Evolutionary conservation across 2,797 vertebrate species (phyloP), one percentile per base, ranked within the genome.

Genomic region (Pteronotus mesoamericanus): DNA sequence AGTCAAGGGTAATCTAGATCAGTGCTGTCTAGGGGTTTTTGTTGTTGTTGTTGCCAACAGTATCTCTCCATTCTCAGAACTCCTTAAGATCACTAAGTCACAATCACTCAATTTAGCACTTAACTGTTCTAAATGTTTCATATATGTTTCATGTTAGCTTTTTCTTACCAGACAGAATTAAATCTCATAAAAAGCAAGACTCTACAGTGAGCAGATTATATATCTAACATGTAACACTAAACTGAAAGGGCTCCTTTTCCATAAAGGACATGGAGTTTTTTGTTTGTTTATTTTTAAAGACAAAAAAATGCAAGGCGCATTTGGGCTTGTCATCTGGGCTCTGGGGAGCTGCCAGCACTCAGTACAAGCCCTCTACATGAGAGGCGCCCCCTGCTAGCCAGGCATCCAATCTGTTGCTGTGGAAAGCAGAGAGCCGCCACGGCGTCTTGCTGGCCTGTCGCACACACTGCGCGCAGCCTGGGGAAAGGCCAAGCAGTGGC

Each of bases 381-480:
- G 32, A 55, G 29, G 80, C 4, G 29, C 10, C 6, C 57, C 11
- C 11, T 37, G 5, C 29, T 2, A 3, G n/a, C 42, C 5, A 5
- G 19, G 42, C 44, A 2, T 2, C 4, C 19, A 6, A 15, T 6
- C 32, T n/a, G 57, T 12, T 10, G 57, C 80, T 18, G 0, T 5
- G 21, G 42, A 6, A 15, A 37, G 44, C 44, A 16, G 59, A 2
- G 42, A 32, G 59, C 79, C 9, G 80, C 44, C 9, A 8, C 1
- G 74, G 3, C 7, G 9, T 4, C 22, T 2, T 8, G 34, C 0
- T 26, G 34, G 6, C 37, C 22, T 3, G 77, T 5, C 29, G 2
- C 16, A 15, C 12, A 26, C 4, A 6, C 4, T 6, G 59, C 37
- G 19, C 34, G 5, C 0, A 37, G 77, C 10, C 18, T 51, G n/a